Percentiles rank a stretch among this genome's conserved stretches.
These are phyloP conservation scores for Papilio gigon DNA, from an alignment of 2,888 invertebrate species.

Conservation along the genomic window DNA sequence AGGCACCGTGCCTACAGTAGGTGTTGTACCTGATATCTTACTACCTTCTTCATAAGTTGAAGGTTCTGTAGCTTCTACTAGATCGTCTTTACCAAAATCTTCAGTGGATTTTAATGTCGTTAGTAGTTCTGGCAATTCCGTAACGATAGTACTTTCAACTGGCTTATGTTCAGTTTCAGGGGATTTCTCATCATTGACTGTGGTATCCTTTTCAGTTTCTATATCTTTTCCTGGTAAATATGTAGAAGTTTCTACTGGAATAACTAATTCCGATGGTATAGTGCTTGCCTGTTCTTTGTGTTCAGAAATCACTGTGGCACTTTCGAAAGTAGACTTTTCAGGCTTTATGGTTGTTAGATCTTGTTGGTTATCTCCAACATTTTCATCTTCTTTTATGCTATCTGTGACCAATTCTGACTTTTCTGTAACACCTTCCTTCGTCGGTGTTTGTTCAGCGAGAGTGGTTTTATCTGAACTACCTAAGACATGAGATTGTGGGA, in stretches of 20 bases:
- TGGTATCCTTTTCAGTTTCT: neutral
- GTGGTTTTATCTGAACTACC: constrained; percentile 37
- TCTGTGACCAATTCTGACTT: constrained; percentile 25
- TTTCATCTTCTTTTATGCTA: constrained; percentile 20
- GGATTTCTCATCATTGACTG: constrained; percentile 6
- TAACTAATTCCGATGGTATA: constrained; percentile 13
- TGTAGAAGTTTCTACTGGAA: constrained; percentile 29
- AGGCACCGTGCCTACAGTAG: neutral
- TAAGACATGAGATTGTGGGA: constrained; percentile 18
- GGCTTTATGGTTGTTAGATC: constrained; percentile 18
- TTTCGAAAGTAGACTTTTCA: constrained; percentile 7
- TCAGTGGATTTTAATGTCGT: constrained; percentile 29
- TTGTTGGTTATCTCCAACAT: constrained; percentile 24
- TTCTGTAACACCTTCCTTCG: constrained; percentile 23
- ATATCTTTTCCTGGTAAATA: constrained; percentile 23
- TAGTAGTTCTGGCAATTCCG: constrained; percentile 2
- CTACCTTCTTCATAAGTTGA: neutral
- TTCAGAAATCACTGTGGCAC: constrained; percentile 20
- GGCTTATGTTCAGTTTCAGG: constrained; percentile 12
- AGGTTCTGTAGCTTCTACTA: constrained; percentile 22
- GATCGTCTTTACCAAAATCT: constrained; percentile 16
- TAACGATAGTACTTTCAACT: constrained; percentile 12
- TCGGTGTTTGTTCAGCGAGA: constrained; percentile 35
- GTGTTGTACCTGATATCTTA: constrained; percentile 17
- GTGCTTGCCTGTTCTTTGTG: constrained; percentile 25